phyloP scores from a whole-genome alignment of 2,113 vertebrate species.

The Charina bottae region DNA sequence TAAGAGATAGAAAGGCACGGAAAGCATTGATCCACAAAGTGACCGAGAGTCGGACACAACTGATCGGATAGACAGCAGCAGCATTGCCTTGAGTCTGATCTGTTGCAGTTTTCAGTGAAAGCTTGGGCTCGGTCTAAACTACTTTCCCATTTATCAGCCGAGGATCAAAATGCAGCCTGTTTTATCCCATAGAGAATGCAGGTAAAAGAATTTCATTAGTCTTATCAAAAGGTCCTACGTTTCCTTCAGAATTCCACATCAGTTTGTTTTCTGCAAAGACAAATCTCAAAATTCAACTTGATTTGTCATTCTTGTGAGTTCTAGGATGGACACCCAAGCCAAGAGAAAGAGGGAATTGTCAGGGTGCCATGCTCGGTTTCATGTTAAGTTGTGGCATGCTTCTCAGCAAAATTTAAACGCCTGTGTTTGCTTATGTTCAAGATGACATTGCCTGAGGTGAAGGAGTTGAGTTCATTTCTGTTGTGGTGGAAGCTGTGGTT shows the following conservation, averaged over 20 bases:
- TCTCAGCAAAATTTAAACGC: neutral
- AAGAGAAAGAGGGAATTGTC: neutral
- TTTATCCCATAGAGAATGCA: neutral
- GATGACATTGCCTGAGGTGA: neutral
- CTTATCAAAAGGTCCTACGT: neutral
- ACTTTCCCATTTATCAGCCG: neutral
- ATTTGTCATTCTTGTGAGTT: neutral
- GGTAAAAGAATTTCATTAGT: neutral
- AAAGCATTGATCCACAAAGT: too few species aligned
- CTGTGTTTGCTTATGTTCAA: neutral
- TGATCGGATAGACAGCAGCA: too few species aligned
- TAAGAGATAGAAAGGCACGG: too few species aligned
- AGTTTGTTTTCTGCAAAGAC: neutral
- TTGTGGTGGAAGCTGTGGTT: neutral
- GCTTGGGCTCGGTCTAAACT: neutral
- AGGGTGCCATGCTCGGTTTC: neutral
- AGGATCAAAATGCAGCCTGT: neutral
- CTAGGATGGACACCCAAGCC: neutral
- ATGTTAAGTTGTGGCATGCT: neutral
- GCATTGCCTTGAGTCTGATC: neutral
- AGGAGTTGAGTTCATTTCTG: neutral
- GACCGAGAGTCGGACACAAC: too few species aligned
- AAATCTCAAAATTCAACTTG: neutral
- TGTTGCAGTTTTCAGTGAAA: neutral
- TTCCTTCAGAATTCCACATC: neutral